Evolutionary conservation across 1,140 invertebrate genomes (phyloP), one percentile per base, ranked within the genome.

Genomic region (Ceratina japonica): DNA sequence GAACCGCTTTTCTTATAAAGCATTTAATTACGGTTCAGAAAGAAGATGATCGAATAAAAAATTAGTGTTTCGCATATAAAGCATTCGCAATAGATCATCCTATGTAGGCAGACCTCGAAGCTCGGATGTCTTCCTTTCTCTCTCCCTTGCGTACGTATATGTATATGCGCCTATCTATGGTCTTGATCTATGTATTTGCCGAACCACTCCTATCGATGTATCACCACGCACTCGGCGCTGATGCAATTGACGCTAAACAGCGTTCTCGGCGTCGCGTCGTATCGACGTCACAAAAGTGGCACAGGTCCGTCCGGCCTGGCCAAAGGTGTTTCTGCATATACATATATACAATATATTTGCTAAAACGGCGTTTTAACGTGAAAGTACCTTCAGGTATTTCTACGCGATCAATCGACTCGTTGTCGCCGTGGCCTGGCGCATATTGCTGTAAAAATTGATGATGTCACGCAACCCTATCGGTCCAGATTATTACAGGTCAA

Each of bases 191-290:
- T 81, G 27, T 31, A 31, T 31, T 83, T 85, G 79, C 76, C 75
- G 73, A 80, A 85, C 85, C 85, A 86, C 85, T 86, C 85, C 85
- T 82, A 61, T 68, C 71, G 77, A 86, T 83, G 75, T 81, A 82
- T 82, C 80, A 66, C 76, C 72, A 58, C 70, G 72, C 77, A 64
- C 58, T 75, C 75, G 62, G 31, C 80, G 31, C 62, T 80, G 82
- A 83, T 83, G 77, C 83, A 78, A 83, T 78, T 79, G 81, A 82
- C 73, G 63, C 65, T 85, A 80, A 86, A 87, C 79, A 62, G 59
- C 80, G 83, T 64, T 75, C 72, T 66, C 63, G 69, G 63, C 77
- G 52, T 79, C 51, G 62, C 27, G 27, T 31, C 27, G 27, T 31
- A 31, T 31, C 27, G 27, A 80, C 78, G 78, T 80, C 78, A 75